A percentile compares a stretch with the other conserved stretches of the same genome.
Evolutionary conservation across 2,113 vertebrate genomes (phyloP).

Genomic region (Fregata magnificens): DNA sequence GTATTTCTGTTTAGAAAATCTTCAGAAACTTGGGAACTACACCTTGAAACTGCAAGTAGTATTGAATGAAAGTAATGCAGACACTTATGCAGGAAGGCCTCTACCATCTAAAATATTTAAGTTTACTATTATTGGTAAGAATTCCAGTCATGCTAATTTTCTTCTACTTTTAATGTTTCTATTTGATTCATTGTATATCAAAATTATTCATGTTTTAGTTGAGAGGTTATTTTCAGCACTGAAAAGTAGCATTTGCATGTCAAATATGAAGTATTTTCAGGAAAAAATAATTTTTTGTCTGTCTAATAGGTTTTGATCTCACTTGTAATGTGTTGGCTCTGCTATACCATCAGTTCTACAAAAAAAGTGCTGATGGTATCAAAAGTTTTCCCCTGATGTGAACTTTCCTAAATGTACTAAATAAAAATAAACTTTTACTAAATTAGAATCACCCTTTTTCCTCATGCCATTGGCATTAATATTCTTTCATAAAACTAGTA

Average conservation of each 20-base stretch:
- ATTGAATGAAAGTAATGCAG: conserved; percentile 79
- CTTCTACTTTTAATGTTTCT: neutral
- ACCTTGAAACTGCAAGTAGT: conserved; percentile 83
- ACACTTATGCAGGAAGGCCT: conserved; percentile 73
- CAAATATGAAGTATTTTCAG: neutral
- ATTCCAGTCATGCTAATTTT: neutral
- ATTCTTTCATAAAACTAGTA: neutral
- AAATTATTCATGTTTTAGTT: neutral
- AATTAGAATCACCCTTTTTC: neutral
- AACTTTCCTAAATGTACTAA: neutral
- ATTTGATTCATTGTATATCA: neutral
- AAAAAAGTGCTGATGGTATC: neutral
- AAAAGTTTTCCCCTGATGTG: neutral
- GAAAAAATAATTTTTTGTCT: neutral
- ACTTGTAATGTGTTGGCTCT: neutral
- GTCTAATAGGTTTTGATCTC: neutral
- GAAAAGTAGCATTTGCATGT: neutral
- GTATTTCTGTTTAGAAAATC: conserved; percentile 76
- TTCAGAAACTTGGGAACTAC: conserved; percentile 83
- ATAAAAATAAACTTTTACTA: neutral
- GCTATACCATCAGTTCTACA: neutral
- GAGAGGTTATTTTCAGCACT: neutral
- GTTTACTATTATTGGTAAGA: conserved; percentile 88
- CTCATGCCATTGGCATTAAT: neutral
- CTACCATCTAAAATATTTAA: conserved; percentile 82